Evolutionary conservation across 2,888 invertebrate species (phyloP), one percentile per base, ranked within the genome.

Genomic region (Hedya salicella): DNA sequence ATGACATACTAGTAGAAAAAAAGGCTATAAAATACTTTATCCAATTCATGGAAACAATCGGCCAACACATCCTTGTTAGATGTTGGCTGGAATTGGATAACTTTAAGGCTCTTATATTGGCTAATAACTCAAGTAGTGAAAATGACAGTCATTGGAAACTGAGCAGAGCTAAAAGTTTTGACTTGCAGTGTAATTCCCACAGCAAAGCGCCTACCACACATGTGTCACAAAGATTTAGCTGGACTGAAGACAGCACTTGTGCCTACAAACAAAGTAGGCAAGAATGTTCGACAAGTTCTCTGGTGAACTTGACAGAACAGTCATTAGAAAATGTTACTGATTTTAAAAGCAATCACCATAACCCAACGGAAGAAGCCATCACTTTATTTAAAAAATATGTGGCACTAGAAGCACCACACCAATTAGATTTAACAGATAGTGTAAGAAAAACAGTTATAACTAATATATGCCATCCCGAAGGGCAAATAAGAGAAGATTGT

Each of bases 11-110:
- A 14, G 87, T 93, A 25, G 97, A 97, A 85, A 96, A 96, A 81
- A 95, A 95, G 80, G 96, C 96, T 63, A 90, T 98, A 25, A 95
- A 95, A 52, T 96, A 97, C 86, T 97, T 98, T 82, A 94, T 97
- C 62, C 96, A 97, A 78, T 98, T 95, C 85, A 94, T 98, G 94
- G 97, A 97, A 78, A 93, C 95, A n/a, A 93, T 94, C 71, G 95
- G 95, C 65, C 94, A 94, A 62, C 86, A 95, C 62, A 86, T 93
- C 17, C 89, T 95, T 36, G 93, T 97, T 1, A 95, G 95, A 82
- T 96, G 96, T 83, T 96, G 95, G 94, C 82, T 96, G 71, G 96
- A 96, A 77, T 93, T 96, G 49, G 95, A 96, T 78, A 94, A 94
- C 74, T 95, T 96, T 75, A 94, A 93, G 77, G 80, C 70, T 66